These are phyloP conservation scores for Trididemnum miniatum DNA, from an alignment of 23 tunicate genomes.

Conservation along the genomic window DNA sequence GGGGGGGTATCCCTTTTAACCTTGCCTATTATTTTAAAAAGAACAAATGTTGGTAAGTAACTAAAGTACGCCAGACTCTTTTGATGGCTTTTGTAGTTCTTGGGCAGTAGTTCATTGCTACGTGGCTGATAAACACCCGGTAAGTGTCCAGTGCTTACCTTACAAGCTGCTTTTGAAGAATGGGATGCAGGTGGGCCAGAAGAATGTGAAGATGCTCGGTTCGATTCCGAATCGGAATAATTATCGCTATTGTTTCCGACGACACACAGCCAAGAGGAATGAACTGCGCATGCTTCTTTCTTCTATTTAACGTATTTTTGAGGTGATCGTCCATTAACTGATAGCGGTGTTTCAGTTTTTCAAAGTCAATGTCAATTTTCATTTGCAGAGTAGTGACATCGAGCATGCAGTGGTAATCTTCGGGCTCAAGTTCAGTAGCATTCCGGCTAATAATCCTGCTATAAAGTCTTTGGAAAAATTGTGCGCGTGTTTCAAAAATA, in stretches of 20 bases:
- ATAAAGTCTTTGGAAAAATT: too few species aligned
- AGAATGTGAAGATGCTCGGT: neutral
- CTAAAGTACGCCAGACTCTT: too few species aligned
- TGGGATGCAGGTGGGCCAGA: neutral
- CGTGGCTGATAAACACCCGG: too few species aligned
- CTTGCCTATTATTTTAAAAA: too few species aligned
- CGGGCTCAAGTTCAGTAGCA: too few species aligned
- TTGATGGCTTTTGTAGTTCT: too few species aligned
- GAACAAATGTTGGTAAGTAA: too few species aligned
- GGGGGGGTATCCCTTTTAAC: too few species aligned
- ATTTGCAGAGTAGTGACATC: neutral
- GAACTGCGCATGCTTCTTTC: neutral
- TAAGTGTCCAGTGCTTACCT: neutral
- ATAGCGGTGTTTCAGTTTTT: neutral
- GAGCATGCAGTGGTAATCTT: neutral
- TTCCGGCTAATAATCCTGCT: too few species aligned
- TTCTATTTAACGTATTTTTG: neutral
- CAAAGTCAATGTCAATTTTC: neutral
- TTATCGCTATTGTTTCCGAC: neutral
- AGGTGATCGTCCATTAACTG: neutral
- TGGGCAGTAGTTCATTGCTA: too few species aligned
- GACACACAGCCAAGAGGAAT: neutral
- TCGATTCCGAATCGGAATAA: neutral
- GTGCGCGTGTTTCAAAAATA: too few species aligned
- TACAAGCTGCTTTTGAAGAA: neutral